phyloP scores from a whole-genome alignment of 37 sponge, comb jelly and placozoan species.

The Crambe crambe region DNA sequence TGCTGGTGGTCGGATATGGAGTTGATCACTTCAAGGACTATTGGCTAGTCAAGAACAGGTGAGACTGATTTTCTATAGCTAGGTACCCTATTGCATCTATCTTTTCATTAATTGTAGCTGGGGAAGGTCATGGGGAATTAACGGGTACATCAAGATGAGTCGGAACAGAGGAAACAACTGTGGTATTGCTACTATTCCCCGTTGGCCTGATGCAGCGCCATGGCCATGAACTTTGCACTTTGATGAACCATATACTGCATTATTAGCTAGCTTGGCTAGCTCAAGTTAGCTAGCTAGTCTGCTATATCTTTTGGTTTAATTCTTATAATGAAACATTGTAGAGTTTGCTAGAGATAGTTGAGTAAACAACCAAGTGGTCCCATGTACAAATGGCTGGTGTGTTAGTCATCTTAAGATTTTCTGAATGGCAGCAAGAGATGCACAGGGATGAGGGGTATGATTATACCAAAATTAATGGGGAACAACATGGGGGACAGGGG shows the following conservation, averaged over 20 bases:
- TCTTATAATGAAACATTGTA: too few relatives aligned
- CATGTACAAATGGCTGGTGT: too few relatives aligned
- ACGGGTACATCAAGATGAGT: slow-evolving; percentile 77
- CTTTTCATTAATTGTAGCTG: neutral
- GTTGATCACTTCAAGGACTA: slow-evolving; percentile 55
- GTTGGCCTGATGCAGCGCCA: slow-evolving; percentile 78
- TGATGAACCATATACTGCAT: too few relatives aligned
- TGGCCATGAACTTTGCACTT: too few relatives aligned
- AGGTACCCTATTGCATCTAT: neutral
- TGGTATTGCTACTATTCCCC: slow-evolving; percentile 76
- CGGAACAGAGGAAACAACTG: slow-evolving; percentile 72
- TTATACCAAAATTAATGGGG: too few relatives aligned
- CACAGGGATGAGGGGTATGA: too few relatives aligned
- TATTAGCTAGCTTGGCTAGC: neutral
- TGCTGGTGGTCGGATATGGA: slow-evolving; percentile 59
- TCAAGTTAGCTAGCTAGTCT: neutral
- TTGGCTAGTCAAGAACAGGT: slow-evolving; percentile 90
- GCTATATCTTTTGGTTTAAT: too few relatives aligned
- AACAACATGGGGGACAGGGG: too few relatives aligned
- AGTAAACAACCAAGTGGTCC: too few relatives aligned
- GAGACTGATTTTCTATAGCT: neutral
- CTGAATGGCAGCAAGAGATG: too few relatives aligned
- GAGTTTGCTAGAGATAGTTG: too few relatives aligned
- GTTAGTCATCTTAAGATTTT: too few relatives aligned
- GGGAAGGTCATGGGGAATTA: slow-evolving; percentile 57